phyloP scores from a whole-genome alignment of 1,140 invertebrate species.

The Amyelois transitella region DNA sequence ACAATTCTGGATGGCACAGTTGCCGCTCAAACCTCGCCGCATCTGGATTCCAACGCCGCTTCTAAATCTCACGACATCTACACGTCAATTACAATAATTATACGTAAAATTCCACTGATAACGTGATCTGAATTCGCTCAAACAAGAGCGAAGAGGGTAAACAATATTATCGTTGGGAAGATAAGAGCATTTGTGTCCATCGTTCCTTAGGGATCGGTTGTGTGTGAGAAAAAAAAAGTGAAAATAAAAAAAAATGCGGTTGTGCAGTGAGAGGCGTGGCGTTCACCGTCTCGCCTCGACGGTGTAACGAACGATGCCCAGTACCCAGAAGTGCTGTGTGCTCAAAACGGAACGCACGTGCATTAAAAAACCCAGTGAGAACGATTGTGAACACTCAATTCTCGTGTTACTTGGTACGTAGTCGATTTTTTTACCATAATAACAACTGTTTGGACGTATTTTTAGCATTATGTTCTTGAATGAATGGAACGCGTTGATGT shows the following conservation, averaged over 20 bases:
- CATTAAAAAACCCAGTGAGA: background rate
- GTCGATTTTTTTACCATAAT: background rate
- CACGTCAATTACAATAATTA: conserved; percentile 8
- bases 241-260: conserved; percentile 48
- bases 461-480: background rate
- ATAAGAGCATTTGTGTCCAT: conserved; percentile 26
- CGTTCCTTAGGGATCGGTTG: conserved; percentile 20
- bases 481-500: background rate
- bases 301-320: conserved; percentile 7
- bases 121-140: conserved; percentile 13
- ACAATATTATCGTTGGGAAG: conserved; percentile 37
- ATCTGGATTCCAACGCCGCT: too few relatives aligned
- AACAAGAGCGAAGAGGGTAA: conserved; percentile 23
- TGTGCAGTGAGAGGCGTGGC: conserved; percentile 41
- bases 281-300: conserved; percentile 37
- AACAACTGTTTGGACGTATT: background rate
- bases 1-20: too few relatives aligned
- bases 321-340: conserved; percentile 17
- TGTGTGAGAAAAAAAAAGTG: conserved; percentile 9
- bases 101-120: conserved; percentile 48
- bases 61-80: background rate
- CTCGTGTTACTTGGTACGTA: background rate
- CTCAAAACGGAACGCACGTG: conserved; percentile 16
- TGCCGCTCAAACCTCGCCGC: too few relatives aligned
- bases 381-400: background rate